Base-by-base conservation (phyloP, 1,140 invertebrate species). In the Arion vulgaris region DNA sequence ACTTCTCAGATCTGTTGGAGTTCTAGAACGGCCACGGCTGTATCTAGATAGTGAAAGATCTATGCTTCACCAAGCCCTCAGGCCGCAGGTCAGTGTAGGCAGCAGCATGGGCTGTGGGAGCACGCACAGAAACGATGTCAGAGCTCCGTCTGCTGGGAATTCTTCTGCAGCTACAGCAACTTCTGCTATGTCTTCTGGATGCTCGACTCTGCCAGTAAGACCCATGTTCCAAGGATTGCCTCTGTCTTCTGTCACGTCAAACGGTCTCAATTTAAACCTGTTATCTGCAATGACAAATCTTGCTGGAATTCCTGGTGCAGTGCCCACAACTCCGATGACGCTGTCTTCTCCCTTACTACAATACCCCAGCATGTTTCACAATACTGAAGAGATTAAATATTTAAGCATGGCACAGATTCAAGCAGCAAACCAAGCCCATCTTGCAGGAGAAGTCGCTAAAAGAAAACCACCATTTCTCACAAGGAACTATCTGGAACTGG, bases 401-500 rank as follows among this genome's bases (percentile, higher is more conserved):
- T 69, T 87, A 0, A 87, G 81, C 68, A 66, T 88, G 36, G 73
- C 85, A 28, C 86, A 88, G 57, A 83, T 88, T 34, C 87, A 89
- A 32, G 84, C 84, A 9, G 66, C 85, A 15, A 82, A 83, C 32
- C 69, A 86, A 26, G 79, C 84, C 4, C 83, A 86, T 26, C 85
- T 88, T 45, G 87, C 87, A 5, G 68, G 86, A 13, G 90, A 91
- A 34, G 66, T 89, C 17, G 85, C 88, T 4, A 91, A 89, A 80
- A 49, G 88, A 28, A 91, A 91, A 83, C 84, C 88, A 0, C 89
- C 90, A 0, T 88, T 89, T 26, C 88, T 90, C 32, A 90, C 90
- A 69, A 85, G 89, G 73, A 90, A 91, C 75, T 91, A 91, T 83
- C 81, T 91, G 17, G 90, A 91, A 73, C 83, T 91, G 23, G 90